Percentiles rank a stretch among this genome's conserved stretches.
Conservation (phyloP, 2,888 invertebrate genomes). For the Arrhopalites spinosus region DNA sequence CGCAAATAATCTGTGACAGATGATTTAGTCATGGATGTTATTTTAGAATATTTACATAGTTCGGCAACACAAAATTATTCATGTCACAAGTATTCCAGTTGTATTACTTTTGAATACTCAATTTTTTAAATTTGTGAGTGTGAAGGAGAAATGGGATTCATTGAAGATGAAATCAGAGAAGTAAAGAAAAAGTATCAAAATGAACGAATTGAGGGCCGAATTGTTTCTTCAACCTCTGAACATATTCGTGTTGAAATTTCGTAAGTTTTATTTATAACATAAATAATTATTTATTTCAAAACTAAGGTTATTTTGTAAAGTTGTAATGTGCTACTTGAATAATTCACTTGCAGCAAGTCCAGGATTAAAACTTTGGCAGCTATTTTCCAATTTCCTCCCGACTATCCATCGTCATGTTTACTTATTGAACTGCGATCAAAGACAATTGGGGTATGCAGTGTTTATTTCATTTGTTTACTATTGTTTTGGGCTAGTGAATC, state of each 20-base stretch:
- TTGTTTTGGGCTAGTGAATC: no score
- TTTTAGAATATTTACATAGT: no score
- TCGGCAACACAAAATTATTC: no score
- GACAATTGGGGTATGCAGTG: no score
- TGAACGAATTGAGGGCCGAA: neutral
- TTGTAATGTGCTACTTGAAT: neutral
- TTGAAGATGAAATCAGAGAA: conserved; percentile 12
- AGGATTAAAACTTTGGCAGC: conserved; percentile 67
- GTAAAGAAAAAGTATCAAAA: conserved; percentile 12
- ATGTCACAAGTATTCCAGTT: no score
- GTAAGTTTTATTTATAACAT: conserved; percentile 8
- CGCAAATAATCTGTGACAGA: no score
- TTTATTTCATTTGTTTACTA: no score
- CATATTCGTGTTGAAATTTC: conserved; percentile 21
- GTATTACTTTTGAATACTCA: no score
- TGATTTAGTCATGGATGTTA: no score
- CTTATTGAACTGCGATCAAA: conserved; percentile 74
- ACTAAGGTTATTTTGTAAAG: neutral
- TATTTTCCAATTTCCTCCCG: conserved; percentile 70
- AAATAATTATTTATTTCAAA: neutral
- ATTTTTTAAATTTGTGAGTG: no score
- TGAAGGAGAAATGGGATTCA: neutral
- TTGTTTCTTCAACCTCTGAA: conserved; percentile 2
- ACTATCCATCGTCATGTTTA: conserved; percentile 67
- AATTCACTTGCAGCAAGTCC: conserved; percentile 62